Percentiles rank a stretch among this genome's conserved stretches.
Evolutionary conservation across 2,797 vertebrate genomes (phyloP).

Genomic region (Heliangelus exortis): DNA sequence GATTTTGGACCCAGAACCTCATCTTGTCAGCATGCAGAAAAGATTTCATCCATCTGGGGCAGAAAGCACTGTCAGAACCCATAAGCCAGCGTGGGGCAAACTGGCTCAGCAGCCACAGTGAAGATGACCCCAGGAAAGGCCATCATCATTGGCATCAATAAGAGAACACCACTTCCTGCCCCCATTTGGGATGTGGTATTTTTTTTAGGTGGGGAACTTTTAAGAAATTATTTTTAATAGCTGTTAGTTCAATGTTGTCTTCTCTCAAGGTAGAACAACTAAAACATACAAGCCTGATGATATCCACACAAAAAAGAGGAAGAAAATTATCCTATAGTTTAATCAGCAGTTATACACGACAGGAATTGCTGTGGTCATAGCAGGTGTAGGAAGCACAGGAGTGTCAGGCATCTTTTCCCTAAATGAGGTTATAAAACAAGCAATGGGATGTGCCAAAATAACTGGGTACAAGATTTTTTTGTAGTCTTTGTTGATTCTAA

Average conservation of each 20-base stretch:
- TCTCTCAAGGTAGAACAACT: neutral
- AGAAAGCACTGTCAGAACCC: neutral
- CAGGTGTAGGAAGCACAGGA: neutral
- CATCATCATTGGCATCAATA: neutral
- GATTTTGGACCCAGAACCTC: neutral
- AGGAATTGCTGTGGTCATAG: neutral
- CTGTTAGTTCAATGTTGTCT: neutral
- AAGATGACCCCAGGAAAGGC: neutral
- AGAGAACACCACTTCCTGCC: neutral
- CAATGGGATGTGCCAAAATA: neutral
- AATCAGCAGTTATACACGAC: neutral
- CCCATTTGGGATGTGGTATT: accelerated
- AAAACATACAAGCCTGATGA: neutral
- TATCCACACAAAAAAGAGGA: neutral
- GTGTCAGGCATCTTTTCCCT: neutral
- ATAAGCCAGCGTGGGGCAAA: neutral
- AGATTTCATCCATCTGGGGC: neutral
- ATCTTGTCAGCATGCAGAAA: neutral
- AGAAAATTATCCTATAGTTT: neutral
- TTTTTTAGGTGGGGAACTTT: neutral
- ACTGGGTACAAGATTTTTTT: neutral
- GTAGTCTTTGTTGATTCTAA: neutral
- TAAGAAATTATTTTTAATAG: neutral
- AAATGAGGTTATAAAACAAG: neutral
- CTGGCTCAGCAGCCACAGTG: neutral